phyloP scores from a whole-genome alignment of 2,888 invertebrate genomes.

The Tryphoninae sp. region DNA sequence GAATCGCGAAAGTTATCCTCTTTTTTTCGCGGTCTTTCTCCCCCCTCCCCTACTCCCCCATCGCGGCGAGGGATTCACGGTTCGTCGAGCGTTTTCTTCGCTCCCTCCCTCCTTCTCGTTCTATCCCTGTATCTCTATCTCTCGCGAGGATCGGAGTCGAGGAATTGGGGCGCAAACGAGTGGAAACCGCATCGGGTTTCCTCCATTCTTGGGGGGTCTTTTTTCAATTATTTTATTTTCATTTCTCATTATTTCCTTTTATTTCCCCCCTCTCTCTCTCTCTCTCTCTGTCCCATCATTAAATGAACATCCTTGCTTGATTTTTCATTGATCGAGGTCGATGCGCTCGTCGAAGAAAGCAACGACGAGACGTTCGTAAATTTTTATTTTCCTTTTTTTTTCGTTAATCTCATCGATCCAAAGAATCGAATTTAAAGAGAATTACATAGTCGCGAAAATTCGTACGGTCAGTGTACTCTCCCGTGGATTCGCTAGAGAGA shows the following conservation, averaged over 20 bases:
- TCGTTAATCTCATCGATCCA: too few species aligned
- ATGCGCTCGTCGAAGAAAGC: background rate
- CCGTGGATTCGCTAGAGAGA: background rate
- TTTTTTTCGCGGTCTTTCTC: constrained; percentile 57
- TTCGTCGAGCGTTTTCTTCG: constrained; percentile 60
- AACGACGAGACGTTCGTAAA: background rate
- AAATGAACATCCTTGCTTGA: background rate
- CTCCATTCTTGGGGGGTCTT: constrained; percentile 14
- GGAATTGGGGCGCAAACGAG: constrained; percentile 61
- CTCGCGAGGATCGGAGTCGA: constrained; percentile 36
- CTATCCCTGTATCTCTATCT: background rate
- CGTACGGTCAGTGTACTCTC: too few species aligned
- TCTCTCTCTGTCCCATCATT: constrained; percentile 19
- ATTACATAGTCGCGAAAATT: too few species aligned
- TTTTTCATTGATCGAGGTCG: background rate
- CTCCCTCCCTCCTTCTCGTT: background rate
- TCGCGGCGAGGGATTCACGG: constrained; percentile 51
- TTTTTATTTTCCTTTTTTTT: too few species aligned
- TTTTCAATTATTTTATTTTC: constrained; percentile 31
- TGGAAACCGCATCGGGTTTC: constrained; percentile 12
- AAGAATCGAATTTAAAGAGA: too few species aligned
- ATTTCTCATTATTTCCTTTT: constrained; percentile 33
- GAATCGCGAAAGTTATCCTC: constrained; percentile 48
- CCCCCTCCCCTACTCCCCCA: constrained; percentile 45
- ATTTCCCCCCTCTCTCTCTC: constrained; percentile 26